phyloP scores from a whole-genome alignment of 1,140 invertebrate genomes.

The Lepidurus couesii region DNA sequence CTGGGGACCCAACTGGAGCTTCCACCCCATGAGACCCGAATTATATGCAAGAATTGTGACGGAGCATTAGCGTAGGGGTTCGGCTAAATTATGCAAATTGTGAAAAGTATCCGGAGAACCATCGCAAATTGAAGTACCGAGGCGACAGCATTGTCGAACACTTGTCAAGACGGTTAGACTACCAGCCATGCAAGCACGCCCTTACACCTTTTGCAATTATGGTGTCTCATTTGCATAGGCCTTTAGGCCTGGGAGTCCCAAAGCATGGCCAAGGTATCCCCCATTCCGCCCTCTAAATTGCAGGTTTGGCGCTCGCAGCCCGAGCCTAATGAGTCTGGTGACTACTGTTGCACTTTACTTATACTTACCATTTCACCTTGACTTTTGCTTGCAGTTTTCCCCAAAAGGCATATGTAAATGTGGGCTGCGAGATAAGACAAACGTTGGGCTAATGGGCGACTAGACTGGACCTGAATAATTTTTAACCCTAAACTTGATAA shows the following conservation, averaged over 20 bases:
- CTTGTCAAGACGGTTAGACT: neutral
- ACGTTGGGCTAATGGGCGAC: neutral
- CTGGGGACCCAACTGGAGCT: no score
- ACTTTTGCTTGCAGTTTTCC: neutral
- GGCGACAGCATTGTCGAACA: neutral
- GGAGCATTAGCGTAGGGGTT: no score
- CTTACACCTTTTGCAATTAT: conserved; percentile 18
- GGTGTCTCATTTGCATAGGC: neutral
- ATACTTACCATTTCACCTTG: neutral
- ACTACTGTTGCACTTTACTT: conserved; percentile 19
- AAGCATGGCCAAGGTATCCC: neutral
- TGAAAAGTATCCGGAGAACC: neutral
- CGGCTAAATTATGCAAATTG: neutral
- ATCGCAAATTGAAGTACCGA: neutral
- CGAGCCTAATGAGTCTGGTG: neutral
- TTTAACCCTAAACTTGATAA: neutral
- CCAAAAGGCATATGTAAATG: neutral
- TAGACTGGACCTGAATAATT: neutral
- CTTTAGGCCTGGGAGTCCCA: neutral
- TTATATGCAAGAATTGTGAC: no score
- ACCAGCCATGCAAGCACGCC: neutral
- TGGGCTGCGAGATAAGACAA: neutral
- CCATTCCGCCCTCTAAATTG: neutral
- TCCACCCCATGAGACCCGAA: no score
- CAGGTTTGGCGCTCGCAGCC: neutral